Evolutionary conservation across 2,113 vertebrate species (phyloP).

Genomic region (Lathamus discolor): DNA sequence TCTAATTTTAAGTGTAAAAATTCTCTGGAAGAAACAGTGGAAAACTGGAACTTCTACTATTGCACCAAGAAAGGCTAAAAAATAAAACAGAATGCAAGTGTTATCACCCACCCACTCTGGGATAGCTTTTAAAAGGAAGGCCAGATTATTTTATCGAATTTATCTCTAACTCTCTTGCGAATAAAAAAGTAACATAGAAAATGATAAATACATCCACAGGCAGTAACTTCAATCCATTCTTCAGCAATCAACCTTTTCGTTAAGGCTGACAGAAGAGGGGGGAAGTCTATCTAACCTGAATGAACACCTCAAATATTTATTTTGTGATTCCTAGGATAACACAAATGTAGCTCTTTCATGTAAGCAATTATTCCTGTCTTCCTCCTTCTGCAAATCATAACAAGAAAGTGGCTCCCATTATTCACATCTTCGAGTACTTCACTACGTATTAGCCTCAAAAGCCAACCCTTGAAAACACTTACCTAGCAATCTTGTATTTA

Average conservation of each 20-base stretch:
- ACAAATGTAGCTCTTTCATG: background rate
- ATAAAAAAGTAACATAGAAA: background rate
- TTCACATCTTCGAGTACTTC: background rate
- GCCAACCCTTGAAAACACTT: background rate
- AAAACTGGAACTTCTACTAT: background rate
- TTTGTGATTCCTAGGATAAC: background rate
- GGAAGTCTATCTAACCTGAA: background rate
- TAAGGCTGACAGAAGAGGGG: background rate
- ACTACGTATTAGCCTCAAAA: background rate
- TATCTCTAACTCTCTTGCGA: background rate
- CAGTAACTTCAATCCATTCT: constrained; percentile 26
- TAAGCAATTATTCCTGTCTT: background rate
- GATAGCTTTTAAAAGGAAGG: background rate
- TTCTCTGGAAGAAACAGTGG: background rate
- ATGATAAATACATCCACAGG: constrained; percentile 5
- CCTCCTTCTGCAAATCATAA: background rate
- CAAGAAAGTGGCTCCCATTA: background rate
- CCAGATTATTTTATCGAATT: background rate
- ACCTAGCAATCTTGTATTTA: background rate
- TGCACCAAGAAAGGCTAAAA: background rate
- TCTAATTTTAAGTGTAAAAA: background rate
- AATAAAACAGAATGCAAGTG: background rate
- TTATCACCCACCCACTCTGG: background rate
- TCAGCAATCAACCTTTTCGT: constrained; percentile 44
- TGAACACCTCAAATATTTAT: background rate